Conservation (phyloP, 1,140 invertebrate genomes). For the Drosophila grimshawi region DNA sequence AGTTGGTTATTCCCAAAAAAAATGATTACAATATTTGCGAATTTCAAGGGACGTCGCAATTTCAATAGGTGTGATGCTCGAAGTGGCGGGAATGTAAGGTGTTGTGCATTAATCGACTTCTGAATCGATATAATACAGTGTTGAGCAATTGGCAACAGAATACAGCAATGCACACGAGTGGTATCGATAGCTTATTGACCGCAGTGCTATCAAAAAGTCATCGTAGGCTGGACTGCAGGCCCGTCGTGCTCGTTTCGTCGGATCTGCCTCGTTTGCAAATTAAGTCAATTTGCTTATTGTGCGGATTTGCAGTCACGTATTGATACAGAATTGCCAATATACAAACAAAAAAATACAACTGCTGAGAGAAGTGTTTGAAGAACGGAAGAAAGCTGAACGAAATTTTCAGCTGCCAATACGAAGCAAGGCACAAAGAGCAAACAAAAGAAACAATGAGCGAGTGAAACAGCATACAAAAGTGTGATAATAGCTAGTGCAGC, state of each 20-base stretch:
- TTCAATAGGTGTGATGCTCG: conserved; percentile 14
- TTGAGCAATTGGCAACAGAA: neutral
- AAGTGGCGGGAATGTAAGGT: conserved; percentile 65
- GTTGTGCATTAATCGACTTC: conserved; percentile 18
- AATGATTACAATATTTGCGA: neutral
- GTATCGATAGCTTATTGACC: conserved; percentile 24
- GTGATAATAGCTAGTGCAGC: conserved; percentile 50
- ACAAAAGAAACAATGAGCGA: conserved; percentile 69
- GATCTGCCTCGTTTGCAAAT: conserved; percentile 18
- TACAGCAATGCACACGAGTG: neutral
- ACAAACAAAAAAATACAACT: neutral
- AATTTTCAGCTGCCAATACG: conserved; percentile 65
- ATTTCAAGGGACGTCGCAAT: conserved; percentile 37
- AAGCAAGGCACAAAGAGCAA: conserved; percentile 59
- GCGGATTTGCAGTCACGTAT: conserved; percentile 4
- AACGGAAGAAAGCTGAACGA: conserved; percentile 41
- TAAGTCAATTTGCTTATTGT: conserved; percentile 11
- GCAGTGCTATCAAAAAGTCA: conserved; percentile 31
- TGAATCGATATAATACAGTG: conserved; percentile 1
- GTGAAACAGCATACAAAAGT: conserved; percentile 41
- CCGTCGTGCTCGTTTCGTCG: conserved; percentile 33
- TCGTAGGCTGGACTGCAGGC: conserved; percentile 32
- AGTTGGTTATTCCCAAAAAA: neutral
- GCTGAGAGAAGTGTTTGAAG: conserved; percentile 1
- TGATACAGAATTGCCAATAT: conserved; percentile 4